phyloP scores from a whole-genome alignment of 2,113 vertebrate genomes.

The Nyctereutes procyonoides region DNA sequence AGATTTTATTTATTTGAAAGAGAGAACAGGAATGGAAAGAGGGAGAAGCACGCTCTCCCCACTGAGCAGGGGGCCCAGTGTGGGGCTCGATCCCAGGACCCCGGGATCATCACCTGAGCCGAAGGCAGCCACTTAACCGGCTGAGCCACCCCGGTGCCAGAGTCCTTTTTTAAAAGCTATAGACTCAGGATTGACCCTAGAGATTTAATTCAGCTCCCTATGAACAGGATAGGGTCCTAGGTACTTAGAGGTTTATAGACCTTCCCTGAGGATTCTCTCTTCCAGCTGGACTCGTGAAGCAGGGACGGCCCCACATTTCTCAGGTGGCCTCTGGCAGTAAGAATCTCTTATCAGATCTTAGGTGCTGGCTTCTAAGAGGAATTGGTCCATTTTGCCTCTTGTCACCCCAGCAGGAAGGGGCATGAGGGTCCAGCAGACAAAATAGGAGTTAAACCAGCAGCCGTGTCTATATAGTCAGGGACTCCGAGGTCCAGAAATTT shows the following conservation, averaged over 20 bases:
- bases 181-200: too few relatives aligned
- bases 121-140: neutral
- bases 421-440: neutral
- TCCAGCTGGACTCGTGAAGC: neutral
- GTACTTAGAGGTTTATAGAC: neutral
- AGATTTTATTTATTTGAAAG: neutral
- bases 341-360: neutral
- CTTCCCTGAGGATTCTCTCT: neutral
- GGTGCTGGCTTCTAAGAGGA: neutral
- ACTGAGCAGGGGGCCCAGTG: too few relatives aligned
- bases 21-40: neutral
- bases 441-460: neutral
- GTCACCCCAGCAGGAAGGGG: neutral
- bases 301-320: rapidly evolving
- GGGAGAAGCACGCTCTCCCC: too few relatives aligned
- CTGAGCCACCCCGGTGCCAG: neutral
- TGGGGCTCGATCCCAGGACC: neutral
- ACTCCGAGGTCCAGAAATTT: neutral
- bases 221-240: neutral
- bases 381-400: neutral
- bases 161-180: too few relatives aligned
- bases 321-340: neutral
- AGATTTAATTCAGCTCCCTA: too few relatives aligned
- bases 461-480: too few relatives aligned
- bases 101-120: too few relatives aligned